A percentile compares a stretch with the other conserved stretches of the same genome.
These are phyloP conservation scores for Mormyrops boulengeri DNA, from an alignment of 2,797 vertebrate genomes.

Conservation along the genomic window DNA sequence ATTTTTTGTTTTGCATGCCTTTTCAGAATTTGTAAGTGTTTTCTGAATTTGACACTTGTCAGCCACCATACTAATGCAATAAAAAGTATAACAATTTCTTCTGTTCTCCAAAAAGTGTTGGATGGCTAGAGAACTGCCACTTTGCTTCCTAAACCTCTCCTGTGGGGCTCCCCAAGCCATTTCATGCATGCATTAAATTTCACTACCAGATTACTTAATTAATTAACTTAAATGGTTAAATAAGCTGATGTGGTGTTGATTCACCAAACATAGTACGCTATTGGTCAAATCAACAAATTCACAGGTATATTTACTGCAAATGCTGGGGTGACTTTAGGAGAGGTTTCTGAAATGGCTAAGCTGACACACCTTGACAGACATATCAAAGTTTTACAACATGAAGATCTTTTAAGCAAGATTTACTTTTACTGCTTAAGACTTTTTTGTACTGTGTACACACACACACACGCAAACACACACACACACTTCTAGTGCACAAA, in stretches of 20 bases:
- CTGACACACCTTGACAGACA: not conserved
- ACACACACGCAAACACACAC: no score
- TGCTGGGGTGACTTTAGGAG: not conserved
- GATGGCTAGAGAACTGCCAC: no score
- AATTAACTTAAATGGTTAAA: not conserved
- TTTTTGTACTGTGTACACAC: not conserved
- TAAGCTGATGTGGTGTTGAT: not conserved
- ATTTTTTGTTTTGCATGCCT: no score
- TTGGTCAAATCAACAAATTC: not conserved
- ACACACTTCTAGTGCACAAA: not conserved
- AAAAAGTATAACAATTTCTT: no score
- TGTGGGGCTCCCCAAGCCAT: no score
- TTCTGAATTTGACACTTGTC: no score
- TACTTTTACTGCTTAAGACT: not conserved
- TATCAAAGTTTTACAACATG: not conserved
- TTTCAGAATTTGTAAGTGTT: no score
- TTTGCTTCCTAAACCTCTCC: no score
- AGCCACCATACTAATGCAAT: no score
- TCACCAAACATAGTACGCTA: not conserved
- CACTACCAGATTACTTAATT: not conserved
- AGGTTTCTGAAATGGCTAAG: not conserved
- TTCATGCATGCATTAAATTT: no score
- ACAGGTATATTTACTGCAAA: not conserved
- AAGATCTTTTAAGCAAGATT: not conserved
- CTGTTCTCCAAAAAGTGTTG: no score